Evolutionary conservation across 2,888 invertebrate genomes (phyloP), one percentile per base, ranked within the genome.

Genomic region (Mesorhabditis sp.): DNA sequence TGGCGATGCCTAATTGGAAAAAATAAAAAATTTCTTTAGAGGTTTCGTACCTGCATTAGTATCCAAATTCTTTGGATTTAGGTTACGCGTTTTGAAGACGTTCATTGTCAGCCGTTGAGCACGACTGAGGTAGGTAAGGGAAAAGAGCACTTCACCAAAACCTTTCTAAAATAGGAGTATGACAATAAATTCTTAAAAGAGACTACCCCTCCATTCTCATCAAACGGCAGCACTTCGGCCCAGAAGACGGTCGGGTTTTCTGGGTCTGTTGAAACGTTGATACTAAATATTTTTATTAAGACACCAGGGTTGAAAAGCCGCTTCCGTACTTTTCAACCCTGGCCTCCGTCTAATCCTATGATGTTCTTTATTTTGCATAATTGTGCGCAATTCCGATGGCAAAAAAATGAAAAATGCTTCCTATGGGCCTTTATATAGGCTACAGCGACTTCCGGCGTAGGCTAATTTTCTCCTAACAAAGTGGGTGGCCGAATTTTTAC

Each of bases 31-130:
- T 45, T 5, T 45, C n/a, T 4, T 15, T 50, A 28, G 28, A 15
- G 43, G 42, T 45, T 65, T 69, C 62, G 45, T 45, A 41, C n/a
- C 7, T 50, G 61, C n/a, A 10, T 58, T 13, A 45, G 62, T 28
- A 28, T 28, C 28, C 28, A 28, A 28, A 28, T 66, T n/a, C 3
- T 3, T 66, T 66, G 43, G 64, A 63, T 10, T 15, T n/a, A 10
- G 41, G 64, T 89, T 89, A 61, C 89, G 86, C 5, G 89, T 90
- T 76, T 89, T 89, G 72, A 90, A 87, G 4, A 90, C 86, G 62
- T 90, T 90, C 43, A 90, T 89, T 1, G 90, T 90, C 64, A 90
- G 86, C 77, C 90, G 86, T 82, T 90, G 90, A 7, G 90, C 89
- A 28, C 89, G 87, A 2, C 88, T 87, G 68, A 90, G 86, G 83